phyloP scores from a whole-genome alignment of 2,797 vertebrate species.

The Moxostoma hubbsi region DNA sequence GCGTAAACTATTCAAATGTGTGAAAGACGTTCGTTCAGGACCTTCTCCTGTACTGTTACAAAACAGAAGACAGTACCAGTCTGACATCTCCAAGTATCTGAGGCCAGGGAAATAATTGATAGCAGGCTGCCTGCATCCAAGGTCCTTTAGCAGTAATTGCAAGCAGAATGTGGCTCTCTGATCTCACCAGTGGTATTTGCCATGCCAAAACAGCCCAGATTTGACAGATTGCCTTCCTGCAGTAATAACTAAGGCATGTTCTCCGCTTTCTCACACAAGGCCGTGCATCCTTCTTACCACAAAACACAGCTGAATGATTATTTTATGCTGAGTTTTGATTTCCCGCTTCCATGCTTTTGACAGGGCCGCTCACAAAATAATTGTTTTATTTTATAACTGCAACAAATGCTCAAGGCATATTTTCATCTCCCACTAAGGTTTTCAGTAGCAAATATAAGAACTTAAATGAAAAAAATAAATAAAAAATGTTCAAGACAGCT shows the following conservation, averaged over 20 bases:
- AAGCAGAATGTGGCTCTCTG: slow-evolving; percentile 99
- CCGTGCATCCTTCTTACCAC: slow-evolving; percentile 85
- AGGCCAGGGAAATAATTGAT: slow-evolving; percentile 99
- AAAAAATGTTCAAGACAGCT: slow-evolving; percentile 38
- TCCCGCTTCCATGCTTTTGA: slow-evolving; percentile 75
- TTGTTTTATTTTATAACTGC: slow-evolving; percentile 84
- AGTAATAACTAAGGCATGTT: slow-evolving; percentile 99
- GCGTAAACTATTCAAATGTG: slow-evolving; percentile 85
- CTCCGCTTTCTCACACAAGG: slow-evolving; percentile 88
- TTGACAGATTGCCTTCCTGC: slow-evolving; percentile 99
- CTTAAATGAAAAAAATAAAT: slow-evolving; percentile 33
- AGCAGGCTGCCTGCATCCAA: slow-evolving; percentile 97
- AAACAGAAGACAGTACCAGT: slow-evolving; percentile 96
- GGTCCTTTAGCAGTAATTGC: slow-evolving; percentile 99
- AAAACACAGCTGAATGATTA: slow-evolving; percentile 88
- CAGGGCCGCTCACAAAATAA: slow-evolving; percentile 86
- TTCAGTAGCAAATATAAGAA: slow-evolving; percentile 51
- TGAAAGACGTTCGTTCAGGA: slow-evolving; percentile 81
- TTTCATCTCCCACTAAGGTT: slow-evolving; percentile 60
- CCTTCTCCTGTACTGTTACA: slow-evolving; percentile 90
- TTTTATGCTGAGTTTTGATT: slow-evolving; percentile 77
- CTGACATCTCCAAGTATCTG: slow-evolving; percentile 97
- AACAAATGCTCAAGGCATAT: slow-evolving; percentile 72
- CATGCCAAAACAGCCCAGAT: slow-evolving; percentile 94
- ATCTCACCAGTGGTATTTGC: slow-evolving; percentile 99